Evolutionary conservation across 2,888 invertebrate genomes (phyloP), one percentile per base, ranked within the genome.

Genomic region (Drosophila vallismaia): DNA sequence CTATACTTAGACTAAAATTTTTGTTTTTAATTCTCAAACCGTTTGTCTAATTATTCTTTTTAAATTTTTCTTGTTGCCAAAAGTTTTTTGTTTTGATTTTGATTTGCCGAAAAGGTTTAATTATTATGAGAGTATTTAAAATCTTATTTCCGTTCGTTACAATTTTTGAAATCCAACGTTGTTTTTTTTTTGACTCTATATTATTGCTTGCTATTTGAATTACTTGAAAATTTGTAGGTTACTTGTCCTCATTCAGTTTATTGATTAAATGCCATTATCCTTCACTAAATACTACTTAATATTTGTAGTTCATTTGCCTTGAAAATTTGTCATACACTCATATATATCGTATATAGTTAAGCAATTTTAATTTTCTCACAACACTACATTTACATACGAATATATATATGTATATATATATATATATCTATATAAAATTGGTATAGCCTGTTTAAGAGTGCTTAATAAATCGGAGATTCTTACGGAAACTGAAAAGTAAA

Each of bases 331-430:
- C 74, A 69, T 84, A 84, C 70, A 80, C 70, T 73, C 71, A 71
- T 82, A 79, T 77, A 36, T 77, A 36, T 36, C 36, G 36, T 36
- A 36, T 36, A 68, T 71, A 68, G 64, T 68, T 58, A 71, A 82
- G 77, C 74, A 78, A 76, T 66, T 50, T 71, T 46, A 58, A 48
- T 71, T 70, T 69, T 62, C 68, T 84, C 89, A 89, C 89, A 90
- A 90, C 90, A 90, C 90, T 89, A 90, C 90, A 90, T 89, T 89
- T 80, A 89, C 77, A 77, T 76, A 44, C 50, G 42, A 36, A 36
- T 36, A 42, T 50, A 19, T 52, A 45, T 59, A 79, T 79, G 8
- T 86, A 79, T 74, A 60, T 19, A 2, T 70, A 42, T 53, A 38
- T 50, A 55, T 70, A 84, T 80, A 85, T 85, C 75, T 74, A 80